These are phyloP conservation scores for Monarcha castaneiventris DNA, from an alignment of 2,113 vertebrate species.

Conservation along the genomic window DNA sequence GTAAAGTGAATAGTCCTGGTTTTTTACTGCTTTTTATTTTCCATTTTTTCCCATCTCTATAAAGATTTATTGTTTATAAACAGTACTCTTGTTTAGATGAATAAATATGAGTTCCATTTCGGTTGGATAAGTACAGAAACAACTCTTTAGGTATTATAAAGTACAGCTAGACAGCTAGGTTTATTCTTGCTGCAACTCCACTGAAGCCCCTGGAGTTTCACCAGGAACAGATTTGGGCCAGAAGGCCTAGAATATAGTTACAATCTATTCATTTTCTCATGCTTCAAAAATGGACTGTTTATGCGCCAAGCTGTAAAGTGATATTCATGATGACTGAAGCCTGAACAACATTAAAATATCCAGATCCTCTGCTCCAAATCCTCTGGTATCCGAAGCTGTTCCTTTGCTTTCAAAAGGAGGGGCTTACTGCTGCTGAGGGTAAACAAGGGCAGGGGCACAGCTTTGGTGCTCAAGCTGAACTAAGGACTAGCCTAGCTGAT, in stretches of 20 bases:
- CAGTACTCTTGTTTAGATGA: neutral
- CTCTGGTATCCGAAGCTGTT: slow-evolving; percentile 10
- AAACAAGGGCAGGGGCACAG: neutral
- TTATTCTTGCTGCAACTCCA: neutral
- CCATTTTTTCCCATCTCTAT: neutral
- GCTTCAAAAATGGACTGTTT: slow-evolving; percentile 46
- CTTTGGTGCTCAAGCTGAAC: neutral
- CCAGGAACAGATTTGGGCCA: neutral
- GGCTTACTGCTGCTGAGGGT: neutral
- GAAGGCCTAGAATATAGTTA: slow-evolving; percentile 26
- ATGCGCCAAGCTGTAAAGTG: slow-evolving; percentile 32
- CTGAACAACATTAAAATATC: slow-evolving; percentile 50
- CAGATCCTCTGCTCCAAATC: slow-evolving; percentile 37
- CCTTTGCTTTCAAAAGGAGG: neutral
- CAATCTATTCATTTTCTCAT: slow-evolving; percentile 48
- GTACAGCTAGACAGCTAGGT: neutral
- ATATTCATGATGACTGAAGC: slow-evolving; percentile 62
- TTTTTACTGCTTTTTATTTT: neutral
- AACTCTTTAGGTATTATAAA: neutral
- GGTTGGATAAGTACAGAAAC: neutral
- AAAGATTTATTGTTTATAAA: neutral
- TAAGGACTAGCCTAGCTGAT: neutral
- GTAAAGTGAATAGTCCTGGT: neutral
- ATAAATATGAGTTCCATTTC: neutral
- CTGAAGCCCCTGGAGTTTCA: slow-evolving; percentile 2